Base-by-base conservation (phyloP, 1,140 invertebrate species). In the Hypothenemus hampei region DNA sequence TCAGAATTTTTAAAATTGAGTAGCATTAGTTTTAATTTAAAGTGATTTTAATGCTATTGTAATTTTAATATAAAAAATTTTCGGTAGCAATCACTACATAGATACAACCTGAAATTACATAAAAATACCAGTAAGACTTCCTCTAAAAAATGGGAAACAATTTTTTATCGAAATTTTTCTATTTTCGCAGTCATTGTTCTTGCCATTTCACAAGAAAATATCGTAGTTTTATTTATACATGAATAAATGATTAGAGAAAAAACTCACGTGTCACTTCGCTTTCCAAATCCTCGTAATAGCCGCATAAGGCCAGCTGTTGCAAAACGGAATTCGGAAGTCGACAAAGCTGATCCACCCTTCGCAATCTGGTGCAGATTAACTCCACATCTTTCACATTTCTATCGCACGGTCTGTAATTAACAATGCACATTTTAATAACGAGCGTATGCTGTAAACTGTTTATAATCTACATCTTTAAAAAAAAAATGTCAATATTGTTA, bases 231-330 rank as follows among this genome's bases (percentile, higher is more conserved):
- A 29, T 29, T 29, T 29, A 29, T 29, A n/a, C 6, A 0, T 0
- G 26, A 11, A 37, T 7, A 37, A 37, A 37, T 37, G 35, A n/a
- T n/a, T 7, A 29, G 26, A 29, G n/a, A 37, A 47, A 21, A 13
- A 56, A 81, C 85, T 85, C 74, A 89, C 87, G 71, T 59, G 85
- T 87, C 8, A 89, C 83, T 43, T 84, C 85, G 70, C 84, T 83
- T 63, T 89, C 86, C 54, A 89, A 70, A 65, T 87, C 83, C 69
- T 89, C 87, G 71, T 87, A 86, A 71, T 82, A 84, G 24, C 80
- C 82, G 64, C 79, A 82, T 57, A 79, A 79, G 59, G 85, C 86
- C 45, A 89, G 72, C 69, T 89, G 84, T 63, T 86, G 83, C n/a
- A 89, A 72, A 31, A 87, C 77, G 20, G 77, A 76, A 39, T 81